Base-by-base conservation (phyloP, 2,888 invertebrate species). In the Ametastegia equiseti region DNA sequence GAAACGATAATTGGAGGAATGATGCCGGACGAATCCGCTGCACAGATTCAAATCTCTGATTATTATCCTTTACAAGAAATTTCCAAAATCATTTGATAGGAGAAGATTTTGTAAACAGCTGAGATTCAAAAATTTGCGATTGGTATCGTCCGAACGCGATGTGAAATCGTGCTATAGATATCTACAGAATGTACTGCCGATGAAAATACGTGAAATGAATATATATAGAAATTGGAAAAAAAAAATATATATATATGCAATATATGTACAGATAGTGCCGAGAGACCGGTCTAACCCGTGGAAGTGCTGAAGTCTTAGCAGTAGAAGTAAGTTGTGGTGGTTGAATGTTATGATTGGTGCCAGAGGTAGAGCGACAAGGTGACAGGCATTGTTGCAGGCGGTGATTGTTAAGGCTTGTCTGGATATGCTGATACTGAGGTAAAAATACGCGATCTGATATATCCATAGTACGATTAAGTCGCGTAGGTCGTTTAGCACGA, bases 301-400 rank as follows among this genome's bases (percentile, higher is more conserved):
- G 15, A 42, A 27, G 78, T 78, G 78, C 85, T 77, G 80, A 57
- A 60, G 81, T 81, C 81, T 75, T 73, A 77, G 81, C 81, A 77
- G 81, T 77, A 81, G 80, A 84, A 77, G 81, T 77, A 81, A 67
- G 84, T 84, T 83, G 82, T 83, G 84, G 81, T 84, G 87, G 81
- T 86, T 88, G 88, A 88, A 87, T 82, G 82, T 83, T 88, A 88
- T 90, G 90, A 89, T 89, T 90, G 84, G 90, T 90, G 89, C 91
- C 90, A 85, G 89, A 88, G 84, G 88, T 88, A 87, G 89, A 89
- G 85, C 88, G 89, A 83, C 42, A 78, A 42, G 78, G 78, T 63
- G 78, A 63, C 63, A 78, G 57, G 78, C 78, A 78, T 57, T 78
- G 78, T 60, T 42, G 78, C 45, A 57, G 78, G 78, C 63, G 57